Conservation (phyloP, 2,888 invertebrate genomes). For the Spisula subtruncata region DNA sequence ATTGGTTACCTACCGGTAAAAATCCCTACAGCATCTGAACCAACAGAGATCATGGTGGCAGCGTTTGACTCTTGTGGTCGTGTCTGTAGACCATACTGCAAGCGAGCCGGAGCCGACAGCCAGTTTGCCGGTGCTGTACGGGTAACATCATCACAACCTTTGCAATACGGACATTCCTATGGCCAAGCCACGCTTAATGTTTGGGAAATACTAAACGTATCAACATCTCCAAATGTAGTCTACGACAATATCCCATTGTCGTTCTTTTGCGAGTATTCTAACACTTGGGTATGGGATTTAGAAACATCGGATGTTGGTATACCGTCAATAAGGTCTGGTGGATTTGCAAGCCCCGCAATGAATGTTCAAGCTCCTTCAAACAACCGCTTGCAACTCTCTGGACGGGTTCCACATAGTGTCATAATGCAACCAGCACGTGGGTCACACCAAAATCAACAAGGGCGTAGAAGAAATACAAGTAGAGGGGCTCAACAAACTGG, state of each 20-base stretch:
- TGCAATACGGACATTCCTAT: slow-evolving; percentile 58
- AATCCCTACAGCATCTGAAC: slow-evolving; percentile 31
- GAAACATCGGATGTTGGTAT: neutral
- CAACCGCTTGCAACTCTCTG: neutral
- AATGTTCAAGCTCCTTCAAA: neutral
- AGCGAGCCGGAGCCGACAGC: neutral
- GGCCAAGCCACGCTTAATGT: slow-evolving; percentile 50
- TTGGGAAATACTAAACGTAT: slow-evolving; percentile 42
- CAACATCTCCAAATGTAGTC: slow-evolving; percentile 50
- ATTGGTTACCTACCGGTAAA: slow-evolving; percentile 55
- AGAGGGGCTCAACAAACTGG: neutral
- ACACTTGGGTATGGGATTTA: slow-evolving; percentile 57
- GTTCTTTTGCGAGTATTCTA: slow-evolving; percentile 65
- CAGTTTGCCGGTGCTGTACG: slow-evolving; percentile 58
- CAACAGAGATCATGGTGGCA: slow-evolving; percentile 58
- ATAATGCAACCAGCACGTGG: neutral
- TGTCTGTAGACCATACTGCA: slow-evolving; percentile 63
- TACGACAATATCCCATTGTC: slow-evolving; percentile 47
- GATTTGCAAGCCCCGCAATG: neutral
- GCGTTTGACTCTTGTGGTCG: slow-evolving; percentile 69
- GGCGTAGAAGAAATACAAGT: neutral
- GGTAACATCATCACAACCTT: slow-evolving; percentile 44
- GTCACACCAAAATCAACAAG: neutral
- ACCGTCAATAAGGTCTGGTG: neutral
- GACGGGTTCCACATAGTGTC: neutral